Evolutionary conservation across 2,888 invertebrate genomes (phyloP).

Genomic region (Heteropelma amictum): DNA sequence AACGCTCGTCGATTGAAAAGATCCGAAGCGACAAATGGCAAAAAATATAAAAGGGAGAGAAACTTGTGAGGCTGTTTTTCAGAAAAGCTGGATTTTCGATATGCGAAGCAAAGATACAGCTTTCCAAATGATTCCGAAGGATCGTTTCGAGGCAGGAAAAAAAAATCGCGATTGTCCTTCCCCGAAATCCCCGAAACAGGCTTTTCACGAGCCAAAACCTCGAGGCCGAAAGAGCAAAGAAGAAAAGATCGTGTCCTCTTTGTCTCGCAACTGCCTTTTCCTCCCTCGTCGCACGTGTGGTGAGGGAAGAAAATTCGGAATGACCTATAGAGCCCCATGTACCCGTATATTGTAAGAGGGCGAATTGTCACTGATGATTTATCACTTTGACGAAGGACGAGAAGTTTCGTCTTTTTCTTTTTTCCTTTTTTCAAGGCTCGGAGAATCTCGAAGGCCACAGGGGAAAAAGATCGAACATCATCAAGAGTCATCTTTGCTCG

Average conservation of each 20-base stretch:
- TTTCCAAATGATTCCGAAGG: no score
- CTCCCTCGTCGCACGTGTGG: slow-evolving; percentile 7
- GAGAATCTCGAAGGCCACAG: not conserved
- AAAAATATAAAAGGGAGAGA: no score
- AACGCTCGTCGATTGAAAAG: no score
- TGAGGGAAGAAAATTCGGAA: slow-evolving; percentile 26
- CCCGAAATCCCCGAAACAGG: not conserved
- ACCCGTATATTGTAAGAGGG: slow-evolving; percentile 33
- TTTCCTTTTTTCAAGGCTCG: slow-evolving; percentile 26
- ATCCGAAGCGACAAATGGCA: no score
- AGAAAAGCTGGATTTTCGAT: no score
- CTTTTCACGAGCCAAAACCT: not conserved
- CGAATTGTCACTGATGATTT: slow-evolving; percentile 69
- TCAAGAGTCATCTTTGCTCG: slow-evolving; percentile 25
- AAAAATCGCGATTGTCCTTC: not conserved
- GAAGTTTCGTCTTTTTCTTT: slow-evolving; percentile 13
- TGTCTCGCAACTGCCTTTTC: no score
- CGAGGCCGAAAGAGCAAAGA: slow-evolving; percentile 39
- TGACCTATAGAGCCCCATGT: slow-evolving; percentile 29
- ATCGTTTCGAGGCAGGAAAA: no score
- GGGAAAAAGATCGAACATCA: slow-evolving; percentile 21
- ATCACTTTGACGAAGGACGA: slow-evolving; percentile 61
- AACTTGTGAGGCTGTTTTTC: no score
- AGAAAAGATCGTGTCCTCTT: slow-evolving; percentile 9
- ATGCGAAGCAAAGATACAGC: no score